These are phyloP conservation scores for Labeo calbasu DNA, from an alignment of 2,797 vertebrate genomes.

Conservation along the genomic window DNA sequence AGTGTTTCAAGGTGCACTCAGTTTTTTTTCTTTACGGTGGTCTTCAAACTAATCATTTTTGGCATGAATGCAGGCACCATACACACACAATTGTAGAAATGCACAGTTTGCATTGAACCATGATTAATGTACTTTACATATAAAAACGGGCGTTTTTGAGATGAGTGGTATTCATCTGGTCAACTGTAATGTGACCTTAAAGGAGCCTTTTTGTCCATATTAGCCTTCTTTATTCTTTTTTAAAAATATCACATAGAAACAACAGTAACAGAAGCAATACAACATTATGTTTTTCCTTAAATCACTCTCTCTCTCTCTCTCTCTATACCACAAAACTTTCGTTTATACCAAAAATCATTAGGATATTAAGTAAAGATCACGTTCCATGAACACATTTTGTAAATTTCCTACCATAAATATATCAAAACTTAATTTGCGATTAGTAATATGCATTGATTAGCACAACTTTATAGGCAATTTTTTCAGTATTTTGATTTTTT, in stretches of 20 bases:
- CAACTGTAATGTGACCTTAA: neutral
- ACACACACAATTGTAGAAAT: neutral
- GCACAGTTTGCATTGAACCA: neutral
- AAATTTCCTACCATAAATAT: no score
- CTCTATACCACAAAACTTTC: no score
- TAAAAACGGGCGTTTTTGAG: no score
- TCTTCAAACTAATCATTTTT: neutral
- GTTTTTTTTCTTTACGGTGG: neutral
- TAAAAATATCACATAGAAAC: neutral
- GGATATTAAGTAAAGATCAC: no score
- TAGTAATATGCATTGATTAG: no score
- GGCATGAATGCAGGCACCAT: neutral
- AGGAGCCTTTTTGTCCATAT: neutral
- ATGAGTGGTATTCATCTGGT: no score
- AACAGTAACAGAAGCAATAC: no score
- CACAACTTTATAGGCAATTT: no score
- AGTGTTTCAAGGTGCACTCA: neutral
- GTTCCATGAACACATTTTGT: no score
- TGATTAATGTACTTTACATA: neutral
- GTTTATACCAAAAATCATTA: no score
- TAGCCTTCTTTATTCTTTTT: neutral
- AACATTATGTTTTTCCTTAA: neutral
- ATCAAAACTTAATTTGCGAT: no score
- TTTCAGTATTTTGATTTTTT: no score
- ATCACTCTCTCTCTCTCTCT: neutral